Conservation (phyloP, 2,888 invertebrate genomes). For the Pteria penguin region DNA sequence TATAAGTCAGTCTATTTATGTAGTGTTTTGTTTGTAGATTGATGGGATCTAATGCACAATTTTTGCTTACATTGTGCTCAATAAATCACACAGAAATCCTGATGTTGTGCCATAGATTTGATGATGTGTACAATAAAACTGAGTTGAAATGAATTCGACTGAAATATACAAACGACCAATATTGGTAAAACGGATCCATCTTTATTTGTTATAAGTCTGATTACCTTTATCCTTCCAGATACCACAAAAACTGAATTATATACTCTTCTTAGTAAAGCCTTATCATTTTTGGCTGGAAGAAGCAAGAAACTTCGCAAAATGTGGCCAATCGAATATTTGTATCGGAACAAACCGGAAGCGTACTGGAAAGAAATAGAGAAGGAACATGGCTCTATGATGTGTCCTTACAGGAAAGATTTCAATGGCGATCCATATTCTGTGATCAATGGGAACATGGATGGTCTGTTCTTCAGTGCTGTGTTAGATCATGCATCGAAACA, state of each 20-base stretch:
- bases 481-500: slow-evolving; percentile 55
- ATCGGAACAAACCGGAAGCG: slow-evolving; percentile 33
- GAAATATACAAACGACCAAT: too few species aligned
- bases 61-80: too few species aligned
- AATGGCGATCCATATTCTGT: slow-evolving; percentile 71
- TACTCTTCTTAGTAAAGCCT: background rate
- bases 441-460: slow-evolving; percentile 57
- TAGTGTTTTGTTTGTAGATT: too few species aligned
- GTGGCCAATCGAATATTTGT: slow-evolving; percentile 9
- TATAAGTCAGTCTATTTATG: too few species aligned
- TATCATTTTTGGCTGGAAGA: background rate
- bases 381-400: slow-evolving; percentile 58
- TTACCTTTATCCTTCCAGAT: background rate
- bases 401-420: slow-evolving; percentile 69
- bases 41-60: too few species aligned
- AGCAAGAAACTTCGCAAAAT: background rate
- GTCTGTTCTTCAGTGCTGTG: slow-evolving; percentile 75
- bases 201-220: too few species aligned
- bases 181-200: too few species aligned
- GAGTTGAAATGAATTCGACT: too few species aligned
- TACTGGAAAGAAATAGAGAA: slow-evolving; percentile 37
- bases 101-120: too few species aligned
- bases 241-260: background rate
- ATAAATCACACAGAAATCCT: too few species aligned
- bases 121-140: too few species aligned